phyloP scores from a whole-genome alignment of 2,113 vertebrate genomes.

The Caloenas nicobarica region DNA sequence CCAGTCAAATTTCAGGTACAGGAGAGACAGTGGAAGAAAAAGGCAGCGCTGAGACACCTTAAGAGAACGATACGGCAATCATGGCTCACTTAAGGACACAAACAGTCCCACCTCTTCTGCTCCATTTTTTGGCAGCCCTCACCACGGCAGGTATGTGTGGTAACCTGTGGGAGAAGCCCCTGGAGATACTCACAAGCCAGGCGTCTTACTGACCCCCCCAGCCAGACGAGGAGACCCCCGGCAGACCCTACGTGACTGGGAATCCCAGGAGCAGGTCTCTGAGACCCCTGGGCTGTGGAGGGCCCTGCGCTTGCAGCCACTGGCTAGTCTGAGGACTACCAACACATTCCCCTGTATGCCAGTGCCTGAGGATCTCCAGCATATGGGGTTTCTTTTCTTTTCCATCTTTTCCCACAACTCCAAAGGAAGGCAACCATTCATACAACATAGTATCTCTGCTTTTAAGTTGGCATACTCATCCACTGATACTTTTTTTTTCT shows the following conservation, averaged over 20 bases:
- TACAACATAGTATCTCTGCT: background rate
- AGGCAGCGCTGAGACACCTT: background rate
- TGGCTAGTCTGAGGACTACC: background rate
- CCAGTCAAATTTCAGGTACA: conserved; percentile 30
- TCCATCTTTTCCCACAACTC: background rate
- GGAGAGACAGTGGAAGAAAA: background rate
- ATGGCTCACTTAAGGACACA: rapidly evolving
- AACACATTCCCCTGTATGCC: rapidly evolving
- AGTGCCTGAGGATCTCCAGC: background rate
- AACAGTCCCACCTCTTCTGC: background rate
- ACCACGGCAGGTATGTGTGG: rapidly evolving
- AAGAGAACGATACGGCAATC: background rate
- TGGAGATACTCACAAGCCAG: background rate
- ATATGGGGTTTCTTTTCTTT: background rate
- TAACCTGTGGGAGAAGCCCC: background rate
- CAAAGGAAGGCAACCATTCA: background rate
- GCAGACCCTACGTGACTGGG: background rate
- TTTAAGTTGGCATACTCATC: background rate
- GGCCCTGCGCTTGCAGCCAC: background rate
- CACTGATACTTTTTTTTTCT: background rate
- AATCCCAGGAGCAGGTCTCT: background rate
- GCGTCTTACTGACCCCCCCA: too few relatives aligned
- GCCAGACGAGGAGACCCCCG: background rate
- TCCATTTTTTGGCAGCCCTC: background rate
- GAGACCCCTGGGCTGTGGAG: background rate